phyloP scores from a whole-genome alignment of 2,797 vertebrate species.

The Menidia menidia region DNA sequence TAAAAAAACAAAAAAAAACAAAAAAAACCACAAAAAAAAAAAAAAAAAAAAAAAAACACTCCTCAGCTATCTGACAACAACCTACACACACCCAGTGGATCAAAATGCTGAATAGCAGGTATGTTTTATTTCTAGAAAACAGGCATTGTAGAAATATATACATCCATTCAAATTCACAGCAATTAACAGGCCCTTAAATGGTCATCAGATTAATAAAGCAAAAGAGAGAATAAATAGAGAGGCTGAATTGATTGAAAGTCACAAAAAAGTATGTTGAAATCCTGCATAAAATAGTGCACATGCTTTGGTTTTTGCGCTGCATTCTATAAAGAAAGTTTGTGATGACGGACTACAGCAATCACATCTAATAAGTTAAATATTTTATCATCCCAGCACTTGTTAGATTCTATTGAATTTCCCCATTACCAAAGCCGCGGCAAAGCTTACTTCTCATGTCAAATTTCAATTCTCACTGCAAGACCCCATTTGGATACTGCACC shows the following conservation, averaged over 20 bases:
- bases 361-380: conserved; percentile 7
- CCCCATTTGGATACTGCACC: conserved; percentile 62
- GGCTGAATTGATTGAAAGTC: not conserved
- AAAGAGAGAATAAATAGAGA: not conserved
- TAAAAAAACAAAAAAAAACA: not conserved
- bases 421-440: conserved; percentile 6
- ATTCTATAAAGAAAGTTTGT: not conserved
- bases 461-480: conserved; percentile 29
- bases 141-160: no score
- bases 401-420: conserved; percentile 24
- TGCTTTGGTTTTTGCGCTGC: not conserved
- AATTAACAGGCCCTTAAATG: no score
- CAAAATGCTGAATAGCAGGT: no score
- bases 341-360: conserved; percentile 32
- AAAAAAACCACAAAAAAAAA: not conserved
- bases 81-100: no score
- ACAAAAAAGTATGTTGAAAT: not conserved
- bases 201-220: not conserved
- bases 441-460: conserved; percentile 34
- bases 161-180: no score
- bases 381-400: not conserved
- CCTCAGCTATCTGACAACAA: no score
- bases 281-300: no score
- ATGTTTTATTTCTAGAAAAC: no score
- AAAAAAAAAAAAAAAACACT: not conserved